Conservation (phyloP, 2,888 invertebrate species). For the Diogma glabrata region DNA sequence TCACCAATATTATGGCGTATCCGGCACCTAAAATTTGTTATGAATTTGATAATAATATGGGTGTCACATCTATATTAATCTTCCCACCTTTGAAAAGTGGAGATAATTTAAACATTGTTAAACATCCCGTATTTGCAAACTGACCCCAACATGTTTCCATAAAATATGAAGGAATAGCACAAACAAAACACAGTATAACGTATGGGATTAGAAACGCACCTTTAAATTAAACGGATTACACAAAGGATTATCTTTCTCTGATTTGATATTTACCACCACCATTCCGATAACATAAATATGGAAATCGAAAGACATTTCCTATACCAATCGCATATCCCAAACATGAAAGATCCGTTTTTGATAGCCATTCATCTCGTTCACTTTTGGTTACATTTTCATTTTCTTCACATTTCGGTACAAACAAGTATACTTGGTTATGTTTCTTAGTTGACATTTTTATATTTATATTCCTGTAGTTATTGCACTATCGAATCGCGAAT, state of each 20-base stretch:
- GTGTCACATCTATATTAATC: conserved; percentile 14
- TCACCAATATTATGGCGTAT: conserved; percentile 68
- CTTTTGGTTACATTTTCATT: too few relatives aligned
- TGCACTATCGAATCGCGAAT: too few relatives aligned
- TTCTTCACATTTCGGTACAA: too few relatives aligned
- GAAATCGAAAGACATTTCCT: conserved; percentile 79
- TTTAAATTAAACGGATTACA: too few relatives aligned
- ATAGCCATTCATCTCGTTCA: conserved; percentile 56
- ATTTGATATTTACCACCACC: too few relatives aligned
- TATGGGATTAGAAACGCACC: conserved; percentile 77
- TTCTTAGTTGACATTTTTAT: too few relatives aligned
- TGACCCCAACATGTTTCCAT: conserved; percentile 80
- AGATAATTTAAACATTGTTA: conserved; percentile 66
- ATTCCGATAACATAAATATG: conserved; percentile 74
- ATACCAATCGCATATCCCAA: conserved; percentile 77
- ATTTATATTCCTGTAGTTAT: too few relatives aligned
- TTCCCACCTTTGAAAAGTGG: conserved; percentile 81
- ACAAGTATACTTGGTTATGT: too few relatives aligned
- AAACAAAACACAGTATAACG: conserved; percentile 63
- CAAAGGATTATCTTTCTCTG: conserved; percentile 16
- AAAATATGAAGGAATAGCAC: conserved; percentile 79
- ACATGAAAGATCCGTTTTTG: conserved; percentile 64
- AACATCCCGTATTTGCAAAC: conserved; percentile 69
- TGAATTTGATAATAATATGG: too few relatives aligned
- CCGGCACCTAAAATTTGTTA: conserved; percentile 72